A percentile compares a stretch with the other conserved stretches of the same genome.
Evolutionary conservation across 2,797 vertebrate species (phyloP).

Genomic region (Melopsittacus undulatus): DNA sequence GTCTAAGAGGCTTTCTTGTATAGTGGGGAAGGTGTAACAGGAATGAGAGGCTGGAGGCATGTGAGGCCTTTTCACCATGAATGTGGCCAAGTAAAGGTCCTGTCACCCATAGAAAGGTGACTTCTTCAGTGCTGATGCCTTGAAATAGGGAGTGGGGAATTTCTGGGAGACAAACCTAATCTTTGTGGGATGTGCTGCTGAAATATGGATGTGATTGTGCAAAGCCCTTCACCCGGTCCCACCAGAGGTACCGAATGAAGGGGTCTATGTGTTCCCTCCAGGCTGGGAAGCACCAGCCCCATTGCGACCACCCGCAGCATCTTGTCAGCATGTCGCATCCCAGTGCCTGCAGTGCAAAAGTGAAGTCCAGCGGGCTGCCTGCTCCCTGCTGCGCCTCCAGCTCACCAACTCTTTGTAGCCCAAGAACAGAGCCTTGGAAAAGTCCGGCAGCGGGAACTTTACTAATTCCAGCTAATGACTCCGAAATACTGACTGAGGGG

Average conservation of each 20-base stretch:
- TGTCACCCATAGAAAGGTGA: neutral
- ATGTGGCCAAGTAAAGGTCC: neutral
- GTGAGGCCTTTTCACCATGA: neutral
- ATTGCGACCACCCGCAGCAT: neutral
- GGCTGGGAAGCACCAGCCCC: neutral
- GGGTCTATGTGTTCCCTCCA: neutral
- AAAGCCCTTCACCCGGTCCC: neutral
- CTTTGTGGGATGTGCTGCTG: neutral
- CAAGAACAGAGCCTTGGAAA: constrained; percentile 19
- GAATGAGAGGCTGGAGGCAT: neutral
- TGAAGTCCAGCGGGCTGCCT: neutral
- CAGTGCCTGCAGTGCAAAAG: neutral
- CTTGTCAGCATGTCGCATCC: neutral
- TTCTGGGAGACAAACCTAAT: neutral
- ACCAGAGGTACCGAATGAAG: neutral
- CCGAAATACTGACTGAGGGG: constrained; percentile 22
- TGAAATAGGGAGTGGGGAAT: neutral
- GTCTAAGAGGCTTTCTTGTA: neutral
- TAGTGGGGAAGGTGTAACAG: neutral
- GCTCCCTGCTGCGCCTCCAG: neutral
- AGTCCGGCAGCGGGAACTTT: constrained; percentile 11
- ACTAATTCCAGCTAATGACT: constrained; percentile 43
- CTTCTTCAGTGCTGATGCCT: neutral
- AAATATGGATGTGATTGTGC: accelerated
- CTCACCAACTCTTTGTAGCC: constrained; percentile 19